These are phyloP conservation scores for Ephestia elutella DNA, from an alignment of 1,140 invertebrate species.

Conservation along the genomic window DNA sequence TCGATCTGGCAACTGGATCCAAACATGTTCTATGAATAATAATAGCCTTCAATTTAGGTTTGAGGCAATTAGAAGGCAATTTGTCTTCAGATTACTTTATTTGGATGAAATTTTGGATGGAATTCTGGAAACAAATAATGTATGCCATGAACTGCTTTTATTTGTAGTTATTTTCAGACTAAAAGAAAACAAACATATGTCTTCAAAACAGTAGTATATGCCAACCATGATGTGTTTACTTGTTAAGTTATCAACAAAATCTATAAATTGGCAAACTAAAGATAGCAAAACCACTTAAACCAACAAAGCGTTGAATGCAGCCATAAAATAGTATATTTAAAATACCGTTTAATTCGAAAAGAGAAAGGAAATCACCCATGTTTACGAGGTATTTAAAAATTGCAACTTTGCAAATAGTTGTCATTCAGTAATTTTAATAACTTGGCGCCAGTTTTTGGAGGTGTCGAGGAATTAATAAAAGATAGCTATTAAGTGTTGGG, in stretches of 20 bases:
- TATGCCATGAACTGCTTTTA: too few species aligned
- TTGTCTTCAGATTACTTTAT: background rate
- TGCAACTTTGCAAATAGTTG: background rate
- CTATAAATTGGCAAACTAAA: background rate
- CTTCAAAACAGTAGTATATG: too few species aligned
- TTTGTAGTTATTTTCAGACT: too few species aligned
- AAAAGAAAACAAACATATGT: too few species aligned
- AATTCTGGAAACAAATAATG: background rate
- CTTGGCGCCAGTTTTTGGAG: background rate
- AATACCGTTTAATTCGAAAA: background rate
- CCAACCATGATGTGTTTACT: too few species aligned
- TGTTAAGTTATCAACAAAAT: too few species aligned
- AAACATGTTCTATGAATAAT: slow-evolving; percentile 9
- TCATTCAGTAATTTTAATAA: background rate
- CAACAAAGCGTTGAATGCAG: background rate
- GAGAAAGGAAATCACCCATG: background rate
- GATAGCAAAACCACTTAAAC: background rate
- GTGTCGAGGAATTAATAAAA: slow-evolving; percentile 7
- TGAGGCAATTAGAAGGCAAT: background rate
- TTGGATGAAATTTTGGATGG: background rate
- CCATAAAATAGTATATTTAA: background rate
- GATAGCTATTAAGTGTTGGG: slow-evolving; percentile 6
- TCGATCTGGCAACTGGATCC: slow-evolving; percentile 7
- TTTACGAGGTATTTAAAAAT: background rate
- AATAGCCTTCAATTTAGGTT: slow-evolving; percentile 5